A percentile compares a stretch with the other conserved stretches of the same genome.
phyloP scores from a whole-genome alignment of 1,140 invertebrate species.

The Drosophila kanapiae region DNA sequence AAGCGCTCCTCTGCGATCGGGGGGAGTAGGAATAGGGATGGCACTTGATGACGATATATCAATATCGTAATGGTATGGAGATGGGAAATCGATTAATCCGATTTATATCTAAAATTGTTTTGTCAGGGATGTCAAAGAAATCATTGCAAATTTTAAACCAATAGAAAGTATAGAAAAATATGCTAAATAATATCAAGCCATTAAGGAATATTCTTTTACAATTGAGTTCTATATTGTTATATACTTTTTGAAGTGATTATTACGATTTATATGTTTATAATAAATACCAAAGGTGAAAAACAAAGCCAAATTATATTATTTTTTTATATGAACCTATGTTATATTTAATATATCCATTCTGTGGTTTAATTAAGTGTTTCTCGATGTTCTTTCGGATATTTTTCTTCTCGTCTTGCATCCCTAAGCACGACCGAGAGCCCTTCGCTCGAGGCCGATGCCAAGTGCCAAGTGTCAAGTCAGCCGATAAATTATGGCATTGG shows the following conservation, averaged over 20 bases:
- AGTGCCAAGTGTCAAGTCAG: slow-evolving; percentile 49
- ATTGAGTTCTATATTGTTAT: too few species aligned
- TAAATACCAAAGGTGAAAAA: too few species aligned
- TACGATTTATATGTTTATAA: too few species aligned
- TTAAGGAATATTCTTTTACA: too few species aligned
- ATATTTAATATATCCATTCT: not conserved
- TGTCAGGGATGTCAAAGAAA: too few species aligned
- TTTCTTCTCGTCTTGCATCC: slow-evolving; percentile 8
- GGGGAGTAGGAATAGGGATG: not conserved
- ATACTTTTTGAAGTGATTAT: too few species aligned
- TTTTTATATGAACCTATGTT: too few species aligned
- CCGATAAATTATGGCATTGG: slow-evolving; percentile 61
- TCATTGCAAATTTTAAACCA: too few species aligned
- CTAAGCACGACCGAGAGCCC: not conserved
- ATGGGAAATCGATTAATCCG: not conserved
- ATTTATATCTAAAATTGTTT: not conserved
- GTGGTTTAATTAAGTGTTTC: not conserved
- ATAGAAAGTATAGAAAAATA: too few species aligned
- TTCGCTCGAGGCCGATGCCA: slow-evolving; percentile 25
- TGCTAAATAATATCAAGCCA: too few species aligned
- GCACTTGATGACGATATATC: not conserved
- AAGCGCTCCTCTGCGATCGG: slow-evolving; percentile 20
- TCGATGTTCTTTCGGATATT: not conserved
- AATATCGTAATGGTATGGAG: not conserved
- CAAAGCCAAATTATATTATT: too few species aligned